phyloP scores from a whole-genome alignment of 2,113 vertebrate species.

The Colossoma macropomum region DNA sequence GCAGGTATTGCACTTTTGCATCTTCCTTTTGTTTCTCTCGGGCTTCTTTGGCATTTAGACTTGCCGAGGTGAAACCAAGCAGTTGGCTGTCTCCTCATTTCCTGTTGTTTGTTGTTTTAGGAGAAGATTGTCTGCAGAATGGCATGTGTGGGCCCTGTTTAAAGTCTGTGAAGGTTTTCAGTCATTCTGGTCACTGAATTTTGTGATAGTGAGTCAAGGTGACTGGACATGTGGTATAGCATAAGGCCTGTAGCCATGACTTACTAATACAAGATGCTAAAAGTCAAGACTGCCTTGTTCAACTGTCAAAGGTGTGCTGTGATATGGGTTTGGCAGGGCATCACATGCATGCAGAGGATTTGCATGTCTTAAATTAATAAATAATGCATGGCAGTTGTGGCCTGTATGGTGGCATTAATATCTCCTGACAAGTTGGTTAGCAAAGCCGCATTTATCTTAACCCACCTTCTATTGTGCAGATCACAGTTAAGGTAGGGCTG shows the following conservation, averaged over 20 bases:
- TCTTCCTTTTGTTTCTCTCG: neutral
- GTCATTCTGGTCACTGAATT: neutral
- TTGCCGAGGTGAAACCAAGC: neutral
- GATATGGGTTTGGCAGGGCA: neutral
- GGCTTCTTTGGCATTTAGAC: neutral
- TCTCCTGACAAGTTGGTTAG: neutral
- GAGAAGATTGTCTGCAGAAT: neutral
- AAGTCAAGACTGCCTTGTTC: neutral
- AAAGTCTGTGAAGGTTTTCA: neutral
- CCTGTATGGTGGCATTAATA: conserved; percentile 1
- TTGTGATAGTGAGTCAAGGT: neutral
- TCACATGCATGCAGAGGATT: too few relatives aligned
- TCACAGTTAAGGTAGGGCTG: neutral
- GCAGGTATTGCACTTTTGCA: neutral
- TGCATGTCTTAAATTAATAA: neutral
- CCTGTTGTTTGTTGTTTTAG: neutral
- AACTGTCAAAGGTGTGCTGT: neutral
- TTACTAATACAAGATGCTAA: neutral
- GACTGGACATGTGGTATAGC: neutral
- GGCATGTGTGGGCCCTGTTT: neutral
- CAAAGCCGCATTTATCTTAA: conserved; percentile 15
- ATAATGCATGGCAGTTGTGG: neutral
- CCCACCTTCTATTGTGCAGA: conserved; percentile 31
- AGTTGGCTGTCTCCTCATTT: neutral
- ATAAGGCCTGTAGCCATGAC: neutral